phyloP scores from a whole-genome alignment of 2,113 vertebrate species.

The Fulica atra region DNA sequence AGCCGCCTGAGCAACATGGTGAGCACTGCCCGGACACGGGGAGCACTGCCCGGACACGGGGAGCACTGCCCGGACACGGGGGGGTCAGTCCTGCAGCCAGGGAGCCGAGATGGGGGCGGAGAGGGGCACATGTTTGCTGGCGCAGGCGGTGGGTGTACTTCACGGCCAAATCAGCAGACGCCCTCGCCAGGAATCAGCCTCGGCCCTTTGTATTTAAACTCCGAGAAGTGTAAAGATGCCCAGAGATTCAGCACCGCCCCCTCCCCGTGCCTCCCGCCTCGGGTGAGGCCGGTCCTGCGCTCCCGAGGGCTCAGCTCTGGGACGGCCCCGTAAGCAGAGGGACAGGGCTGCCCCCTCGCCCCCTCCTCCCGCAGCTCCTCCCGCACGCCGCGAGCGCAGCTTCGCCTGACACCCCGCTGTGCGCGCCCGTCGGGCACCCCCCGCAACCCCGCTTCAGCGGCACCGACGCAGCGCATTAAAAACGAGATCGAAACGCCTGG shows the following conservation, averaged over 20 bases:
- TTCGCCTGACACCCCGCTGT: not conserved
- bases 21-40: not conserved
- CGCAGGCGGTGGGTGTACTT: not conserved
- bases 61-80: fast-evolving
- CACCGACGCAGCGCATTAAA: conserved; percentile 49
- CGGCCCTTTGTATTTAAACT: not conserved
- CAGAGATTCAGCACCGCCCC: not conserved
- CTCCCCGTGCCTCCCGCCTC: not conserved
- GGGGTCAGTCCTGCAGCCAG: not conserved
- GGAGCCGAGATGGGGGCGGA: not conserved
- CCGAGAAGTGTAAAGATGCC: not conserved
- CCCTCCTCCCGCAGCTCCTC: not conserved
- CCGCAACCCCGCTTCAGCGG: not conserved
- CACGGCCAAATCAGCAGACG: not conserved
- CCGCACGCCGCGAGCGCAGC: not conserved
- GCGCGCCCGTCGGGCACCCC: fast-evolving
- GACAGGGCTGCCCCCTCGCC: not conserved
- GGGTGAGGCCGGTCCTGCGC: not conserved
- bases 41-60: not conserved
- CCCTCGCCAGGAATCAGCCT: not conserved
- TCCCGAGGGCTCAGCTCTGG: not conserved
- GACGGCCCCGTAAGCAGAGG: not conserved
- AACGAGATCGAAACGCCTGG: not conserved
- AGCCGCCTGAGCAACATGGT: not conserved
- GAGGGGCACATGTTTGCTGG: not conserved